Evolutionary conservation across 2,113 vertebrate species (phyloP).

Genomic region (Notothenia rossii): DNA sequence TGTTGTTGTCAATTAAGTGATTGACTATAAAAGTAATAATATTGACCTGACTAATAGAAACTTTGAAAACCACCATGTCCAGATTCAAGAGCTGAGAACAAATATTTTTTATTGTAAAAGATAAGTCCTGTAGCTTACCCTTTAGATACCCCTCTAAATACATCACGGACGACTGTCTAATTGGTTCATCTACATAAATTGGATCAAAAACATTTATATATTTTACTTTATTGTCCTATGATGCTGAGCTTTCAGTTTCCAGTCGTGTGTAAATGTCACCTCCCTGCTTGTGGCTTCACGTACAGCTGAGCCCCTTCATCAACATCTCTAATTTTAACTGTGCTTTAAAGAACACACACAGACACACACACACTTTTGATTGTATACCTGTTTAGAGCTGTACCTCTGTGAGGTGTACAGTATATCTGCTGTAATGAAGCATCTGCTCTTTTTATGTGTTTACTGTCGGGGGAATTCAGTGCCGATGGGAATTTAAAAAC

Average conservation of each 20-base stretch:
- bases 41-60: no score
- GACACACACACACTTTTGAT: background rate
- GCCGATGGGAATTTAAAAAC: conserved; percentile 45
- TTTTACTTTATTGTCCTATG: background rate
- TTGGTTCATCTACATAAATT: no score
- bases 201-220: background rate
- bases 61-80: background rate
- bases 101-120: background rate
- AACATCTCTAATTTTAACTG: conserved; percentile 44
- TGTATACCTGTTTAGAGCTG: background rate
- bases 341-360: conserved; percentile 11
- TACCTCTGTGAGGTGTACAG: background rate
- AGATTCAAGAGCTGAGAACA: background rate
- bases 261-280: conserved; percentile 31
- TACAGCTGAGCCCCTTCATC: conserved; percentile 28
- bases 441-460: background rate
- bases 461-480: background rate
- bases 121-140: background rate
- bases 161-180: background rate
- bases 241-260: conserved; percentile 10
- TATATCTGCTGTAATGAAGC: background rate
- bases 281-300: conserved; percentile 21
- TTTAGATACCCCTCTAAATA: no score
- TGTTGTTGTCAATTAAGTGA: no score
- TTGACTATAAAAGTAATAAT: no score